Evolutionary conservation across 2,797 vertebrate species (phyloP).

Genomic region (Ciconia nigra): DNA sequence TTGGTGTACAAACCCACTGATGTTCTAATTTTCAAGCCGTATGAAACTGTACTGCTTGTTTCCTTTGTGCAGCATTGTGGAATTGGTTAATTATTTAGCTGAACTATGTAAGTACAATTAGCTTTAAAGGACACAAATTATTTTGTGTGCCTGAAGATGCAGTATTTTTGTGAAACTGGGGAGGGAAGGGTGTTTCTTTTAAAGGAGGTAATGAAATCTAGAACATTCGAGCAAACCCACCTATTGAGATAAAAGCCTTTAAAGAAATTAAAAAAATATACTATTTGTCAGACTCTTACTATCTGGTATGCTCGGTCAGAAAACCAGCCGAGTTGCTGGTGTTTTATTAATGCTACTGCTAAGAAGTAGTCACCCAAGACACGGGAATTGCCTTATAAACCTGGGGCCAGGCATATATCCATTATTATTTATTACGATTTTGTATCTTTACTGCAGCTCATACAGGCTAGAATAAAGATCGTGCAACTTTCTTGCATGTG

Average conservation of each 20-base stretch:
- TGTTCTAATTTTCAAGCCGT: background rate
- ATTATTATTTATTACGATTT: background rate
- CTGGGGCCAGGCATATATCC: background rate
- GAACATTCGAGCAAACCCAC: background rate
- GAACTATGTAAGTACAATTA: conserved; percentile 8
- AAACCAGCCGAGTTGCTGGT: background rate
- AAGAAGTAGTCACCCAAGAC: background rate
- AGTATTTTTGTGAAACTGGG: background rate
- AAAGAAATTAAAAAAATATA: background rate
- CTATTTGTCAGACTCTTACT: background rate
- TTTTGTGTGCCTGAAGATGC: background rate
- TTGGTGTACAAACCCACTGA: background rate
- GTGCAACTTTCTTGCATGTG: background rate
- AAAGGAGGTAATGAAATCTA: background rate
- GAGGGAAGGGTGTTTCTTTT: background rate
- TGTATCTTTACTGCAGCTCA: background rate
- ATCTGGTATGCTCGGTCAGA: background rate
- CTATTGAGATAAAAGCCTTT: conserved; percentile 8
- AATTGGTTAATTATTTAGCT: conserved; percentile 31
- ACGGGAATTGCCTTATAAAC: background rate
- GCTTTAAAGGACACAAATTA: background rate
- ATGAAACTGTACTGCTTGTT: background rate
- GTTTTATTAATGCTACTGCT: background rate
- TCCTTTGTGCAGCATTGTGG: background rate
- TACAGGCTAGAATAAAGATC: background rate